Base-by-base conservation (phyloP, 1,140 invertebrate genomes). In the Leguminivora glycinivorella region DNA sequence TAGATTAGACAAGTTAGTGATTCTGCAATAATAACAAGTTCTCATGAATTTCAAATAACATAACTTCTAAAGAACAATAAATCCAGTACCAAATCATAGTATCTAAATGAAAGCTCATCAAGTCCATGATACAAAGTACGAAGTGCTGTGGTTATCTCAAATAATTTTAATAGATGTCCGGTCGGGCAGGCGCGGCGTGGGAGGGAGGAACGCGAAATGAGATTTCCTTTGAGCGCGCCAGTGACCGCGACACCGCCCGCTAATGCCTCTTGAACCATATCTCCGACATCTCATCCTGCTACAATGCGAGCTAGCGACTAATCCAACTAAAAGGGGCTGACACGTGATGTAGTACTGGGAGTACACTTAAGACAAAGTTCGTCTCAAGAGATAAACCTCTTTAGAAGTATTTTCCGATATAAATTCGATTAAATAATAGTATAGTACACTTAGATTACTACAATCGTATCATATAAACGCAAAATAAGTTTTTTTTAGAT, bases 81-180 rank as follows among this genome's bases (percentile, higher is more conserved):
- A n/a, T n/a, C n/a, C n/a, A n/a, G n/a, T n/a, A n/a, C 14, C 40
- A 3, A n/a, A 9, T 7, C 38, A 43, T 43, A 10, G 17, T 5
- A 43, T 43, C n/a, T 43, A 5, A 43, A 43, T 43, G 5, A 17
- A 22, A 52, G 70, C 77, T 43, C 5, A 17, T 43, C 40, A 22
- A 52, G 19, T 52, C 5, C 17, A 9, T 10, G 47, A 52, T 52
- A 52, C 19, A 52, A 43, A 43, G 73, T 72, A 72, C 70, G 71
- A 60, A 86, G 83, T 84, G 84, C 84, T 77, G 82, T 34, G 80
- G 80, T 84, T 83, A 84, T 88, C 83, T 86, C 81, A 83, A 89
- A 88, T 89, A 87, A 89, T 89, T 88, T 89, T 88, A 88, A 89
- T 88, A 86, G 83, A 85, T 83, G 80, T 84, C 81, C 83, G 74